Evolutionary conservation across 2,888 invertebrate genomes (phyloP).

Genomic region (Drosophila emarginata): DNA sequence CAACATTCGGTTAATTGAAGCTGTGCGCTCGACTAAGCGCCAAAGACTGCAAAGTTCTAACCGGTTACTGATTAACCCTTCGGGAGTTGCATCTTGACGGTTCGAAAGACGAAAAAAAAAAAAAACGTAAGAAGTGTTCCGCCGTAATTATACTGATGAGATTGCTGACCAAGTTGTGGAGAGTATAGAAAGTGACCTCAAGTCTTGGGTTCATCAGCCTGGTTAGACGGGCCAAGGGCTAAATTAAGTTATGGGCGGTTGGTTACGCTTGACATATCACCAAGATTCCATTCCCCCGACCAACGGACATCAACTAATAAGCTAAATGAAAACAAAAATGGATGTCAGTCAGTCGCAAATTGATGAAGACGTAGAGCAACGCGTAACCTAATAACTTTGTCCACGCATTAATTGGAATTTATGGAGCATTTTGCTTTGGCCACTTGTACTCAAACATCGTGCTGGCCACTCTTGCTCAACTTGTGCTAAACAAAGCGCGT

Average conservation of each 20-base stretch:
- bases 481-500: slow-evolving; percentile 63
- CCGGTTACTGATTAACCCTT: slow-evolving; percentile 64
- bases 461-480: slow-evolving; percentile 1
- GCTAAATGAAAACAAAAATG: slow-evolving; percentile 65
- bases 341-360: slow-evolving; percentile 57
- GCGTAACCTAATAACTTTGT: slow-evolving; percentile 72
- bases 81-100: slow-evolving; percentile 35
- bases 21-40: slow-evolving; percentile 52
- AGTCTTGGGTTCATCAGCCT: slow-evolving; percentile 51
- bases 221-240: slow-evolving; percentile 20
- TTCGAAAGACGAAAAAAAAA: background rate
- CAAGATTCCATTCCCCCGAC: background rate
- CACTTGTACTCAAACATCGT: slow-evolving; percentile 16
- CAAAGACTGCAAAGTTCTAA: slow-evolving; percentile 54
- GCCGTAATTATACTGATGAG: slow-evolving; percentile 70
- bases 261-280: slow-evolving; percentile 58
- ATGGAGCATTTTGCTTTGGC: slow-evolving; percentile 53
- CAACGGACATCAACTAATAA: slow-evolving; percentile 26
- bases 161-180: slow-evolving; percentile 31
- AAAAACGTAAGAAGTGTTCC: slow-evolving; percentile 18
- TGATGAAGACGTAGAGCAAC: slow-evolving; percentile 40
- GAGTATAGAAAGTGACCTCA: slow-evolving; percentile 37
- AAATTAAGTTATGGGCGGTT: slow-evolving; percentile 60
- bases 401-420: slow-evolving; percentile 74
- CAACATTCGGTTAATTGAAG: slow-evolving; percentile 52